phyloP scores from a whole-genome alignment of 2,797 vertebrate species.

The Eutrigla gurnardus region DNA sequence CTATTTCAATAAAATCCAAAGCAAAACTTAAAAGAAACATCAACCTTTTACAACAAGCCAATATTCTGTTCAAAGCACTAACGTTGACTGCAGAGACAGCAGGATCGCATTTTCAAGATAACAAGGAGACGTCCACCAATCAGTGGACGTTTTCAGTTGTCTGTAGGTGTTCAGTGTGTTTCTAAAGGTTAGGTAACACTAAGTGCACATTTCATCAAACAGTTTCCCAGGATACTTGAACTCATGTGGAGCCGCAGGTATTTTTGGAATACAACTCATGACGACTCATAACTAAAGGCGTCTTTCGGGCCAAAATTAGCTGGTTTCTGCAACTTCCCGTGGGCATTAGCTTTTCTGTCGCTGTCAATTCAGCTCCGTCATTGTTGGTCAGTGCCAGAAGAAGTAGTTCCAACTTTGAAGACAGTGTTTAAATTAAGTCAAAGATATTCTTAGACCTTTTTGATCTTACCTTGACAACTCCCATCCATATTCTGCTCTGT shows the following conservation, averaged over 20 bases:
- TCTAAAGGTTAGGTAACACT: slow-evolving; percentile 9
- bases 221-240: slow-evolving; percentile 51
- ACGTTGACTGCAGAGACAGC: neutral
- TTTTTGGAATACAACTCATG: slow-evolving; percentile 35
- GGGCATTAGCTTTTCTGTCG: slow-evolving; percentile 1
- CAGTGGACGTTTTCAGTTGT: neutral
- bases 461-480: slow-evolving; percentile 39
- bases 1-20: neutral
- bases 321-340: slow-evolving; percentile 3
- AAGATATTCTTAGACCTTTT: slow-evolving; percentile 45
- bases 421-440: slow-evolving; percentile 19
- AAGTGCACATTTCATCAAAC: slow-evolving; percentile 24
- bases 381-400: neutral
- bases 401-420: slow-evolving; percentile 21
- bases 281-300: slow-evolving; percentile 42
- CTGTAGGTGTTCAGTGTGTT: slow-evolving; percentile 7
- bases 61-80: neutral
- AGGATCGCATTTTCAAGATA: neutral
- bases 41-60: neutral
- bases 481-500: slow-evolving; percentile 37
- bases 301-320: slow-evolving; percentile 26
- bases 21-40: neutral
- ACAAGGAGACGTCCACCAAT: neutral
- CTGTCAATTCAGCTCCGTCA: slow-evolving; percentile 3
- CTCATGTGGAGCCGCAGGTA: slow-evolving; percentile 48